phyloP scores from a whole-genome alignment of 2,797 vertebrate species.

The Chelon auratus region DNA sequence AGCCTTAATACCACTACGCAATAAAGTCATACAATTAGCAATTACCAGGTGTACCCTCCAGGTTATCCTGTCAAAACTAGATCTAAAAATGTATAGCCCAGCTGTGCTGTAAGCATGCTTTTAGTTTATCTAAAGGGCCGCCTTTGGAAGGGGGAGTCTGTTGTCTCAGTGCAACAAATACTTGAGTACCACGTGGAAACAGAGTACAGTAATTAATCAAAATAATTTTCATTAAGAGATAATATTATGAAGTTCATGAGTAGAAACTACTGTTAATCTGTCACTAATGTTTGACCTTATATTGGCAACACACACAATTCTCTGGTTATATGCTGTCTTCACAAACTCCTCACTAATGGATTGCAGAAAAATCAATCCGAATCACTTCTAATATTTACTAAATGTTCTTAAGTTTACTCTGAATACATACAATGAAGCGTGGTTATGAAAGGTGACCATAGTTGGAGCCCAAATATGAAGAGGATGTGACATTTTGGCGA shows the following conservation, averaged over 20 bases:
- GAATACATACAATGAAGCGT: slow-evolving; percentile 18
- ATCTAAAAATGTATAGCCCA: too few species aligned
- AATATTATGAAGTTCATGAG: background rate
- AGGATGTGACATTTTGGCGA: slow-evolving; percentile 63
- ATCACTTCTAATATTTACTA: background rate
- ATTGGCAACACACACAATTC: background rate
- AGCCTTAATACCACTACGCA: too few species aligned
- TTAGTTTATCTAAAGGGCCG: too few species aligned
- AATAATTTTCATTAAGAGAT: background rate
- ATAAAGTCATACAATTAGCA: too few species aligned
- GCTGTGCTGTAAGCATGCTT: too few species aligned
- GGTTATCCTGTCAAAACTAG: too few species aligned
- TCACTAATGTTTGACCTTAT: background rate
- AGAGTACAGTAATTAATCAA: background rate
- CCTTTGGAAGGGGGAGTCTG: too few species aligned
- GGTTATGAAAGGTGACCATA: slow-evolving; percentile 58
- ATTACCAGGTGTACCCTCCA: too few species aligned
- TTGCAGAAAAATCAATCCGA: background rate
- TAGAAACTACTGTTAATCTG: background rate
- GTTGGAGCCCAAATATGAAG: slow-evolving; percentile 57
- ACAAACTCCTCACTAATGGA: background rate
- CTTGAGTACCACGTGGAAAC: too few species aligned
- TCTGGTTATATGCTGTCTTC: background rate
- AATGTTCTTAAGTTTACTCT: slow-evolving; percentile 4
- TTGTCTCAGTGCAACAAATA: too few species aligned